Evolutionary conservation across 2,888 invertebrate species (phyloP), one percentile per base, ranked within the genome.

Genomic region (Torymus tubicola): DNA sequence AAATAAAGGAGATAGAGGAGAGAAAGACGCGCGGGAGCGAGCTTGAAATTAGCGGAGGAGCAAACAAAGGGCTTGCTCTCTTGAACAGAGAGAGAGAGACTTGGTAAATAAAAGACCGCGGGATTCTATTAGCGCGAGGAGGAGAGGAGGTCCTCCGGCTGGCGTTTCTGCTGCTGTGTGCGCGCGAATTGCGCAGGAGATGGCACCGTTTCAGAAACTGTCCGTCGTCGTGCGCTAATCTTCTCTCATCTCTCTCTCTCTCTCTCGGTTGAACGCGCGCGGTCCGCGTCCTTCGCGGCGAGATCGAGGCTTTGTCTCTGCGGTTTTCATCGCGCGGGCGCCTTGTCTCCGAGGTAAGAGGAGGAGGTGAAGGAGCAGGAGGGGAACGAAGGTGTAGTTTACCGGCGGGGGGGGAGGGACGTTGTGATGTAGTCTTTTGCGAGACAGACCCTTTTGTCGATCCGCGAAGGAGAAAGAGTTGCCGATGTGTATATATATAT

Each of bases 51-150:
- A 81, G 81, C 58, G 76, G 69, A 72, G 85, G 82, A 84, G 77
- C 83, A 84, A 84, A 84, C 84, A 85, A 85, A 84, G 85, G 82
- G 82, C 75, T 83, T 42, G 42, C 42, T 42, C 42, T 42, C 8
- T 42, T 42, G 42, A 42, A 42, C 8, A 31, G 84, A 42, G 42
- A 31, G 84, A 81, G 85, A 81, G 84, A 84, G 84, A 85, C 76
- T 85, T 81, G 83, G 86, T 84, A 87, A 88, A 89, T 87, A 87
- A 87, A 88, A 86, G 85, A 83, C 82, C 84, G 83, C 84, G 85
- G 82, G 83, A 87, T 88, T 88, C 89, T 88, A 88, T 88, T 88
- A 88, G 86, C 85, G 84, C 42, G 67, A 52, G 63, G 69, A 58
- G 67, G 67, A 52, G 70, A 8, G 53, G 77, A 74, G 76, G 24